Evolutionary conservation across 2,113 vertebrate species (phyloP).

Genomic region (Crotalus tigris): DNA sequence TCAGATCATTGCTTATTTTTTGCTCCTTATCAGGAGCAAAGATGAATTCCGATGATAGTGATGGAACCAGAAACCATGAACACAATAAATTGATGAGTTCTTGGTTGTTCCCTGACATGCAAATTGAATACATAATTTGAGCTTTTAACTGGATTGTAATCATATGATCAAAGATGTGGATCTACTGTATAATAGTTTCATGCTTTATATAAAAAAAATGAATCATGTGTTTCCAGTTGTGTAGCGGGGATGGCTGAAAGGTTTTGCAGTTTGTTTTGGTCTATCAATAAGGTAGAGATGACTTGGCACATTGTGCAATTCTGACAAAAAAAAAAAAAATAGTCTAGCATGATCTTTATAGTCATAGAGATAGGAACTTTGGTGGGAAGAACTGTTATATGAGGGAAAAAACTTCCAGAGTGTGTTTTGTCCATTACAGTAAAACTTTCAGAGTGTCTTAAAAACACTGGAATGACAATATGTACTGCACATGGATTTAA

Average conservation of each 20-base stretch:
- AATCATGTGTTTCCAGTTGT: background rate
- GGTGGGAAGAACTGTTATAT: background rate
- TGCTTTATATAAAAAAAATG: background rate
- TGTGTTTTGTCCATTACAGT: background rate
- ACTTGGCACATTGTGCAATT: too few relatives aligned
- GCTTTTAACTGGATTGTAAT: background rate
- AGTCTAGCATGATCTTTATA: background rate
- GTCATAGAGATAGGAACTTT: background rate
- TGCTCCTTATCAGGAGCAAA: background rate
- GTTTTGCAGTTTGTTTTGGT: background rate
- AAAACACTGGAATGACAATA: background rate
- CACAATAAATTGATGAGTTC: background rate
- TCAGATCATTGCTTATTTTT: background rate
- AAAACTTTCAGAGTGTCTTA: background rate
- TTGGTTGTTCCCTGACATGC: background rate
- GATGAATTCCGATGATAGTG: background rate
- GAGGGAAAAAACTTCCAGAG: background rate
- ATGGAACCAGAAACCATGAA: background rate
- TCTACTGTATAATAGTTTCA: background rate
- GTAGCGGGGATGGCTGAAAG: background rate
- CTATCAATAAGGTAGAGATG: background rate
- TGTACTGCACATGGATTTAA: background rate
- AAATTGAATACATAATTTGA: background rate
- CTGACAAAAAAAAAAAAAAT: background rate
- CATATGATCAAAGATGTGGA: background rate